A percentile compares a stretch with the other conserved stretches of the same genome.
These are phyloP conservation scores for Syngnathus rostellatus DNA, from an alignment of 2,797 vertebrate species.

Conservation along the genomic window DNA sequence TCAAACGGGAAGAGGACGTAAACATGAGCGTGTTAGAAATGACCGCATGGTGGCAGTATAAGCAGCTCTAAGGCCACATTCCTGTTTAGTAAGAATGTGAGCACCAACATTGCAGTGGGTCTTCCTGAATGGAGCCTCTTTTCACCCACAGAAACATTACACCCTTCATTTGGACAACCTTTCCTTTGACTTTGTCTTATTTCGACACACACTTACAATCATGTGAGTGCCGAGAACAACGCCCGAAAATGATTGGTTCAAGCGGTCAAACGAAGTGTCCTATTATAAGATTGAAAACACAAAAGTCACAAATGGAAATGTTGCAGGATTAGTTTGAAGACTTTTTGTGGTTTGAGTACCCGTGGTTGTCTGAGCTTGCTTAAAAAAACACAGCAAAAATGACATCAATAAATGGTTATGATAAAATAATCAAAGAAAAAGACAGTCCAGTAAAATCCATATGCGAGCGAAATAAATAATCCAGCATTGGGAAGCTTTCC, in stretches of 20 bases:
- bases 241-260: background rate
- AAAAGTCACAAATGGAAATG: conserved; percentile 7
- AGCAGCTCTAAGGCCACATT: conserved; percentile 10
- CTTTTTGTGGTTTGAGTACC: conserved; percentile 18
- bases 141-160: conserved; percentile 15
- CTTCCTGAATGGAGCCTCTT: conserved; percentile 12
- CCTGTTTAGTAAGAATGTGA: background rate
- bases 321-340: conserved; percentile 18
- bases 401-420: conserved; percentile 12
- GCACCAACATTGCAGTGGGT: conserved; percentile 5
- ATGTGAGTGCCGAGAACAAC: conserved; percentile 6
- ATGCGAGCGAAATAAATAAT: conserved; percentile 66
- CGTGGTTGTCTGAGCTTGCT: conserved; percentile 30
- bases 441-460: conserved; percentile 51
- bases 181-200: conserved; percentile 45
- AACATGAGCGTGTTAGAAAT: background rate
- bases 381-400: conserved; percentile 10
- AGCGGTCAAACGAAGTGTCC: background rate
- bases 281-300: conserved; percentile 3
- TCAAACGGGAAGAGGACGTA: conserved; percentile 12
- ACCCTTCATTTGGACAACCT: conserved; percentile 19
- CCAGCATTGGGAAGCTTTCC: conserved; percentile 26
- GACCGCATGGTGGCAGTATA: conserved; percentile 56
- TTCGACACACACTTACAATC: conserved; percentile 27
- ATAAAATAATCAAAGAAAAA: conserved; percentile 35